These are phyloP conservation scores for Zaprionus lineosus DNA, from an alignment of 2,888 invertebrate species.

Conservation along the genomic window DNA sequence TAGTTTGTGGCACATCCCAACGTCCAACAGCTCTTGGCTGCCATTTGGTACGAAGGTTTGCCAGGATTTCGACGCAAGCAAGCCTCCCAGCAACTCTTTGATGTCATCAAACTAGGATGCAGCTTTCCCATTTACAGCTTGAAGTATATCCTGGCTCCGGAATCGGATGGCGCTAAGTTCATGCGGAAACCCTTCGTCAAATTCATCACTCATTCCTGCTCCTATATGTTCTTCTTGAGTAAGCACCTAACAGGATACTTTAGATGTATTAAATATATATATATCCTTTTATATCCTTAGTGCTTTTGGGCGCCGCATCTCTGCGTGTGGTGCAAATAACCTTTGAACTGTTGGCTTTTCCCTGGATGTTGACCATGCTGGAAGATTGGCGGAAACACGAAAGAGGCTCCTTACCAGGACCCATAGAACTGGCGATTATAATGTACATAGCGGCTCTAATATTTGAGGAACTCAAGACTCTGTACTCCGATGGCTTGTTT, in stretches of 20 bases:
- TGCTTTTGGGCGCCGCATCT: conserved; percentile 95
- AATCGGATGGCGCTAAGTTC: conserved; percentile 92
- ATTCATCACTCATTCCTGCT: conserved; percentile 98
- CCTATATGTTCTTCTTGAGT: conserved; percentile 98
- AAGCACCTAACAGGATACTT: conserved; percentile 83
- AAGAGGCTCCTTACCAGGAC: conserved; percentile 90
- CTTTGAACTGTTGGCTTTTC: conserved; percentile 90
- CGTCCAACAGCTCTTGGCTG: conserved; percentile 96
- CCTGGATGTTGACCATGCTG: conserved; percentile 89
- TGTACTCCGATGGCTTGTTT: conserved; percentile 94
- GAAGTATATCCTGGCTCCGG: conserved; percentile 95
- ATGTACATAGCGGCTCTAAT: conserved; percentile 97
- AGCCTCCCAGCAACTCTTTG: conserved; percentile 92
- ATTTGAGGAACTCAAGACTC: conserved; percentile 94
- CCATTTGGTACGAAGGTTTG: conserved; percentile 99
- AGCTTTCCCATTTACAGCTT: conserved; percentile 97
- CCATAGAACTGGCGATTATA: conserved; percentile 92
- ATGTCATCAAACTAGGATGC: conserved; percentile 92
- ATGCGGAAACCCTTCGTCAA: conserved; percentile 99
- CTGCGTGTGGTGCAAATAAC: conserved; percentile 93
- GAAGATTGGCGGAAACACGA: conserved; percentile 91
- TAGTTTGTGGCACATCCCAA: conserved; percentile 99
- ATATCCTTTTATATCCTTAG: conserved; percentile 83
- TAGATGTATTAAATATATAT: too few species aligned
- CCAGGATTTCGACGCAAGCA: conserved; percentile 97